phyloP scores from a whole-genome alignment of 2,888 invertebrate genomes.

The Dichetophora obliterata region DNA sequence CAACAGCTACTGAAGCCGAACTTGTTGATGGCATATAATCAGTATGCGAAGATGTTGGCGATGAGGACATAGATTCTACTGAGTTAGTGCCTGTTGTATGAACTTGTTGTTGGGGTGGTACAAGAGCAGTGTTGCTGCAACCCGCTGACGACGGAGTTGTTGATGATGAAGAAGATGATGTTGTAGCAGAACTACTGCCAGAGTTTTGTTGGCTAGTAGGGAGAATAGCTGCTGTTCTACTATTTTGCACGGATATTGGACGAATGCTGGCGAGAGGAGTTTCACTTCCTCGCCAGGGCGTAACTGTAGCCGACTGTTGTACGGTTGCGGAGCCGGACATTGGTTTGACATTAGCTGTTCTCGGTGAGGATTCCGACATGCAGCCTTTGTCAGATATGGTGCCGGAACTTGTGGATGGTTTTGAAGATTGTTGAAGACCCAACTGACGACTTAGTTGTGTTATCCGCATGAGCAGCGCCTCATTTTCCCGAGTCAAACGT shows the following conservation, averaged over 20 bases:
- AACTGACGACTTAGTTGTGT: conserved; percentile 78
- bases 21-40: conserved; percentile 91
- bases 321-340: conserved; percentile 80
- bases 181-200: conserved; percentile 59
- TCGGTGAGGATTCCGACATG: conserved; percentile 73
- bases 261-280: conserved; percentile 93
- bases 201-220: conserved; percentile 74
- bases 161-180: conserved; percentile 65
- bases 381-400: conserved; percentile 73
- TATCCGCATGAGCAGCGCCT: conserved; percentile 79
- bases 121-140: conserved; percentile 70
- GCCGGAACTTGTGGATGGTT: conserved; percentile 77
- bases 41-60: conserved; percentile 81
- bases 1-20: conserved; percentile 75
- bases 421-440: conserved; percentile 75
- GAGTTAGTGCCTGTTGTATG: conserved; percentile 71
- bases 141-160: conserved; percentile 54
- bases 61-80: conserved; percentile 74
- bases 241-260: conserved; percentile 84
- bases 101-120: conserved; percentile 76
- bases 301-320: conserved; percentile 71
- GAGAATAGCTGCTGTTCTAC: conserved; percentile 81
- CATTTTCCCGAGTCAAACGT: conserved; percentile 74
- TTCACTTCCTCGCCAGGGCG: conserved; percentile 81
- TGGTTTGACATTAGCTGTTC: conserved; percentile 94